Evolutionary conservation across 2,888 invertebrate species (phyloP).

Genomic region (Dendrolimus houi): DNA sequence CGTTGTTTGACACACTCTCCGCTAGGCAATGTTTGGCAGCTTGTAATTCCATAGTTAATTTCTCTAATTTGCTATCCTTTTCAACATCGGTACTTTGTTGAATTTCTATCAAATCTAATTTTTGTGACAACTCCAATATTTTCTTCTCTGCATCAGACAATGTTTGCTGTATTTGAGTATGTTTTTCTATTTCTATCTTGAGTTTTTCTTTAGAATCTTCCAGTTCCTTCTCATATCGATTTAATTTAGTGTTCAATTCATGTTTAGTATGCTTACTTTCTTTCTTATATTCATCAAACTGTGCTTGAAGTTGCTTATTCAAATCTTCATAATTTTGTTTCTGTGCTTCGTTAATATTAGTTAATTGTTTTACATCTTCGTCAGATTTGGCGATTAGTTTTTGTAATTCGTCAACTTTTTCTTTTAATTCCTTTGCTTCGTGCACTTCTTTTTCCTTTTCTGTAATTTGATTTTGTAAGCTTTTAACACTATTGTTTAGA

Average conservation of each 20-base stretch:
- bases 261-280: constrained; percentile 68
- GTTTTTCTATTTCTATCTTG: constrained; percentile 51
- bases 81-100: constrained; percentile 54
- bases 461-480: constrained; percentile 39
- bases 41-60: constrained; percentile 59
- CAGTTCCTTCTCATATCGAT: constrained; percentile 64
- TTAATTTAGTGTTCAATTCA: constrained; percentile 74
- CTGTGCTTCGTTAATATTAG: constrained; percentile 63
- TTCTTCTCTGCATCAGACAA: constrained; percentile 48
- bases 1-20: constrained; percentile 49
- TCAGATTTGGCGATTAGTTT: constrained; percentile 58
- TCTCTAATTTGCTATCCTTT: constrained; percentile 60
- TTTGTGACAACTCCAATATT: constrained; percentile 51
- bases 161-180: constrained; percentile 49
- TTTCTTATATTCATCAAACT: constrained; percentile 60
- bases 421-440: constrained; percentile 46
- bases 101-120: constrained; percentile 55
- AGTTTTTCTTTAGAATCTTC: constrained; percentile 52
- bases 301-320: constrained; percentile 55
- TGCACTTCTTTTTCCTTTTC: constrained; percentile 49
- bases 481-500: constrained; percentile 44
- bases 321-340: constrained; percentile 67
- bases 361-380: constrained; percentile 58
- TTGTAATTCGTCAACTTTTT: constrained; percentile 57
- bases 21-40: constrained; percentile 44